Percentiles rank a stretch among this genome's conserved stretches.
Conservation (phyloP, 1,140 invertebrate species). For the Argopecten irradians region DNA sequence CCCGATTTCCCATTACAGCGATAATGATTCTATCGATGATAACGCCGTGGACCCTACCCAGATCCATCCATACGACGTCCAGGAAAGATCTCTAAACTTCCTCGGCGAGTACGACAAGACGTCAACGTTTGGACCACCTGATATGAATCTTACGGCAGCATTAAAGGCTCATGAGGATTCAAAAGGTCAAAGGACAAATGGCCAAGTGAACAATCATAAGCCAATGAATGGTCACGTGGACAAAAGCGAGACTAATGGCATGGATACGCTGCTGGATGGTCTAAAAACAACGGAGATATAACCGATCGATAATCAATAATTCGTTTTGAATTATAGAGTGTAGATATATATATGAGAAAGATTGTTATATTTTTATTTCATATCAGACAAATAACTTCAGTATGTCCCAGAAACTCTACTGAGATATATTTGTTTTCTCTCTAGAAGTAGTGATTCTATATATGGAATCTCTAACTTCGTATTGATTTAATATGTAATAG, state of each 20-base stretch:
- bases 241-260: not conserved
- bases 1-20: too few relatives aligned
- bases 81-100: constrained; percentile 39
- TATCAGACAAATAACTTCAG: not conserved
- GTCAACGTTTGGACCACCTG: constrained; percentile 29
- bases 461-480: too few relatives aligned
- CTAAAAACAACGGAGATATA: not conserved
- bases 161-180: constrained; percentile 32
- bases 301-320: not conserved
- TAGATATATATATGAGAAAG: not conserved
- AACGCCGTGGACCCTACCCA: constrained; percentile 37
- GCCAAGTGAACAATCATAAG: not conserved
- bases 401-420: too few relatives aligned
- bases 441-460: too few relatives aligned
- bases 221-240: not conserved
- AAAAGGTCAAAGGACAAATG: not conserved
- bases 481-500: too few relatives aligned
- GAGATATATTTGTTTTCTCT: too few relatives aligned
- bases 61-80: constrained; percentile 26
- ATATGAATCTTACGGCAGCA: constrained; percentile 42
- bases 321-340: not conserved
- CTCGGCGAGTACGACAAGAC: constrained; percentile 32
- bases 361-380: not conserved
- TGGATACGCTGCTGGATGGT: not conserved
- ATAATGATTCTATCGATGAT: constrained; percentile 42